A percentile compares a stretch with the other conserved stretches of the same genome.
These are phyloP conservation scores for Cranoglanis bouderius DNA, from an alignment of 2,113 vertebrate genomes.

Conservation along the genomic window DNA sequence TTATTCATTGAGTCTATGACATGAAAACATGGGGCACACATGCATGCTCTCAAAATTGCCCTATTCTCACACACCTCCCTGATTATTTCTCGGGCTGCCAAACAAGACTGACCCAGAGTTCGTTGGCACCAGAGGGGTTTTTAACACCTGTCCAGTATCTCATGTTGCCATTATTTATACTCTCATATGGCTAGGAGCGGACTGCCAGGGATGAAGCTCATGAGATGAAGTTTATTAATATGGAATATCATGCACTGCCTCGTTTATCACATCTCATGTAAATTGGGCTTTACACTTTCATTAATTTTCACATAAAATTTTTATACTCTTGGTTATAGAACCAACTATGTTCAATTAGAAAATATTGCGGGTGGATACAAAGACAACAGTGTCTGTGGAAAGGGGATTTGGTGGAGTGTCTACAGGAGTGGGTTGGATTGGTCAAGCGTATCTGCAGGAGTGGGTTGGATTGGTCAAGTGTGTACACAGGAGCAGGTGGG, in stretches of 20 bases:
- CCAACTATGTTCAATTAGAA: not conserved
- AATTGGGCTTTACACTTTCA: not conserved
- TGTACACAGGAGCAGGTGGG: not conserved
- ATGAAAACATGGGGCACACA: not conserved
- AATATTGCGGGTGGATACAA: not conserved
- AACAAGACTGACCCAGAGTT: slow-evolving; percentile 20
- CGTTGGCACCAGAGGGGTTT: not conserved
- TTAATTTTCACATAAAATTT: not conserved
- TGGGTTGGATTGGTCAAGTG: not conserved
- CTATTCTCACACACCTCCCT: not conserved
- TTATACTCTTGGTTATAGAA: not conserved
- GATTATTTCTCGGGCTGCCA: slow-evolving; percentile 31
- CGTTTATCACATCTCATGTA: not conserved
- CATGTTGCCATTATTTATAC: not conserved
- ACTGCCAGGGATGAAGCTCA: not conserved
- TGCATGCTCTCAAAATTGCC: not conserved
- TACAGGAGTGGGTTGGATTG: not conserved
- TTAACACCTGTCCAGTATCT: not conserved
- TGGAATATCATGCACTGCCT: not conserved
- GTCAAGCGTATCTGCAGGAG: not conserved
- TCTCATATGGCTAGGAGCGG: not conserved
- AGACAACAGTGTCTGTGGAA: not conserved
- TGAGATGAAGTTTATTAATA: not conserved
- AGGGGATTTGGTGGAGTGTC: not conserved
- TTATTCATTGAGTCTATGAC: slow-evolving; percentile 15